A percentile compares a stretch with the other conserved stretches of the same genome.
Conservation (phyloP, 2,888 invertebrate genomes). For the Actias luna region DNA sequence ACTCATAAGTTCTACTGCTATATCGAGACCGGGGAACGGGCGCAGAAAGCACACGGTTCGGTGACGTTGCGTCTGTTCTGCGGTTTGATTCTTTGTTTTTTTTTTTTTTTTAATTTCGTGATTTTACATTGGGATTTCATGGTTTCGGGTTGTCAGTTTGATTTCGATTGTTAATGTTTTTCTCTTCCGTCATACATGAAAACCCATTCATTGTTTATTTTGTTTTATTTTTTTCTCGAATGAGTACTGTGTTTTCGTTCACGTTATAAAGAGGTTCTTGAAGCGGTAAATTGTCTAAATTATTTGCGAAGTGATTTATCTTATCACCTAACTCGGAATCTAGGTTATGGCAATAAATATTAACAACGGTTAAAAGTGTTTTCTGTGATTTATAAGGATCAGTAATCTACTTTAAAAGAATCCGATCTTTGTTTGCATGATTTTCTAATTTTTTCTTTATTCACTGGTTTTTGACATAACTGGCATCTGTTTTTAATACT, state of each 20-base stretch:
- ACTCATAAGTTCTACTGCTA: constrained; percentile 33
- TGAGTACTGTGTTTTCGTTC: constrained; percentile 43
- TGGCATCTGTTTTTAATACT: too few species aligned
- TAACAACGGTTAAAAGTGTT: too few species aligned
- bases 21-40: constrained; percentile 39
- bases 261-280: background rate
- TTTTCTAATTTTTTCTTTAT: background rate
- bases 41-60: constrained; percentile 30
- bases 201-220: constrained; percentile 37
- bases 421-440: background rate
- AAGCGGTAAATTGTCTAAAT: background rate
- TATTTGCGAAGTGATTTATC: background rate
- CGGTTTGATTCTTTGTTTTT: too few species aligned
- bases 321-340: background rate
- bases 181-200: constrained; percentile 33
- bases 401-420: background rate
- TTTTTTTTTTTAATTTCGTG: too few species aligned
- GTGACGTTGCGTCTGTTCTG: constrained; percentile 29
- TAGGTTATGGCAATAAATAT: background rate
- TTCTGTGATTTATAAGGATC: background rate
- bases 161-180: constrained; percentile 25
- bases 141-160: constrained; percentile 30
- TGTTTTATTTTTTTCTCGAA: constrained; percentile 23
- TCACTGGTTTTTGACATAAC: background rate
- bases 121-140: constrained; percentile 39